These are phyloP conservation scores for Macrotrachela quadricornifera DNA, from an alignment of 1,140 invertebrate genomes.

Conservation along the genomic window DNA sequence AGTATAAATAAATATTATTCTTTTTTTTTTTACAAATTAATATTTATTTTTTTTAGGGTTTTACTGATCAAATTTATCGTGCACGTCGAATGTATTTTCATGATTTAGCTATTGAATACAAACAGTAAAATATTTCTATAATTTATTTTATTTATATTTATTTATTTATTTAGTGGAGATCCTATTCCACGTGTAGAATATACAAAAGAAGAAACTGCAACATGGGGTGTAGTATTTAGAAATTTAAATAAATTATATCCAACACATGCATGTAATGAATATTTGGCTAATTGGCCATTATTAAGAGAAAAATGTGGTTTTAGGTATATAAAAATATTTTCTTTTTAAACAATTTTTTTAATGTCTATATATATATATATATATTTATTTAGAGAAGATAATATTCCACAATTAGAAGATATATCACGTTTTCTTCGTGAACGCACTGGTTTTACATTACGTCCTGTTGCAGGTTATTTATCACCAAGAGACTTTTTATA, in stretches of 20 bases:
- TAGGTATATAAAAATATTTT: too few species aligned
- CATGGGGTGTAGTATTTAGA: constrained; percentile 53
- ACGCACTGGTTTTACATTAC: constrained; percentile 71
- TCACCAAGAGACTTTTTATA: constrained; percentile 35
- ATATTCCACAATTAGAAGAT: constrained; percentile 81
- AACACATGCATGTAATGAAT: constrained; percentile 76
- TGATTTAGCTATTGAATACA: constrained; percentile 23
- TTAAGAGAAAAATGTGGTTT: constrained; percentile 60
- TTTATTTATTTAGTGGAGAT: constrained; percentile 6
- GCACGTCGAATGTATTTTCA: constrained; percentile 22
- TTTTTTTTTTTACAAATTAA: too few species aligned
- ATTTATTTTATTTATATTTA: neutral
- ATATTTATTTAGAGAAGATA: constrained; percentile 44
- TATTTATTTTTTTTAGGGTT: constrained; percentile 17
- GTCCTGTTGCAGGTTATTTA: constrained; percentile 73
- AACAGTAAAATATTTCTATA: constrained; percentile 18
- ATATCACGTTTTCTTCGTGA: constrained; percentile 71
- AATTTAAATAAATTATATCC: constrained; percentile 62
- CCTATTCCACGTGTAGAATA: neutral
- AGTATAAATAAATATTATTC: constrained; percentile 33
- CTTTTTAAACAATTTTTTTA: too few species aligned
- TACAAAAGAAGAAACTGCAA: constrained; percentile 9
- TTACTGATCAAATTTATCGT: constrained; percentile 26
- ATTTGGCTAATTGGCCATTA: constrained; percentile 57
- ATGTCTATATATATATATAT: too few species aligned